phyloP scores from a whole-genome alignment of 2,113 vertebrate species.

The Loxodonta africana region DNA sequence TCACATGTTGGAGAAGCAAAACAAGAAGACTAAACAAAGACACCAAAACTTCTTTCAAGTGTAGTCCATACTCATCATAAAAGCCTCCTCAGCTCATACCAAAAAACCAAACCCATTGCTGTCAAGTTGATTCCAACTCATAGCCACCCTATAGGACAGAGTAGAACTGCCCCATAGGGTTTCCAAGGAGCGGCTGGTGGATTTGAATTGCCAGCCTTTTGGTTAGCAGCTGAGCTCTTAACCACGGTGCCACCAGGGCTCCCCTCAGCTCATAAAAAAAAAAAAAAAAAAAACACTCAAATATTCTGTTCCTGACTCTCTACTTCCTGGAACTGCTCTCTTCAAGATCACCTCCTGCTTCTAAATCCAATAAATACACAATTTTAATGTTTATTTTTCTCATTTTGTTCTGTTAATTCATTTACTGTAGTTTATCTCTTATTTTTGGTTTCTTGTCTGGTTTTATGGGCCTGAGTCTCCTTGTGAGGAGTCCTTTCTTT shows the following conservation, averaged over 20 bases:
- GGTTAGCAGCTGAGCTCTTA: too few species aligned
- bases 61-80: background rate
- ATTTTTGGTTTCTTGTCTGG: conserved; percentile 33
- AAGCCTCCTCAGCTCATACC: background rate
- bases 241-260: too few species aligned
- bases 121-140: too few species aligned
- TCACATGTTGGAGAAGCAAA: background rate
- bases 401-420: background rate
- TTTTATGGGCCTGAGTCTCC: background rate
- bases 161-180: too few species aligned
- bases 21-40: background rate
- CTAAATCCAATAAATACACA: background rate
- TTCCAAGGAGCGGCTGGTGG: too few species aligned
- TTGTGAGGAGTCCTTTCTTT: background rate
- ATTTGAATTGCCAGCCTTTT: too few species aligned
- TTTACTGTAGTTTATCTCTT: background rate
- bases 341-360: background rate
- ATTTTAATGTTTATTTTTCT: background rate
- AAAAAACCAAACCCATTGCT: too few species aligned
- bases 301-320: background rate
- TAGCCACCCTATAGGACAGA: too few species aligned
- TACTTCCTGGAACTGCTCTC: background rate
- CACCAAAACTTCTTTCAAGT: background rate
- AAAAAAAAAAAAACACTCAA: background rate
- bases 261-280: too few species aligned